Percentiles rank a stretch among this genome's conserved stretches.
Conservation (phyloP, 2,888 invertebrate genomes). For the Heliconius cydno region DNA sequence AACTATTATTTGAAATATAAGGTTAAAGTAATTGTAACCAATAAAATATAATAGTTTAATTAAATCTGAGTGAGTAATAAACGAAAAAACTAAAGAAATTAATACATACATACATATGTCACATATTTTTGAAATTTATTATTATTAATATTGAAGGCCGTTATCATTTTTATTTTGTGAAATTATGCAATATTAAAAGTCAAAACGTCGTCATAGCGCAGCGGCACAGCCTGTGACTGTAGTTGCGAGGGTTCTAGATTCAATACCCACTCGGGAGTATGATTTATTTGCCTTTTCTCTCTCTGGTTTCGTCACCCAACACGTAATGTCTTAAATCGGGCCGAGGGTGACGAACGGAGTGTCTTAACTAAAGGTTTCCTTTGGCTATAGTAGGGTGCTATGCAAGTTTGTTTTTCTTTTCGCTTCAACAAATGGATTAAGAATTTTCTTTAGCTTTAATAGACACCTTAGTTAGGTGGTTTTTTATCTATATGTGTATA, state of each 20-base stretch:
- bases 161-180: background rate
- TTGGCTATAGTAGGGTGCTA: background rate
- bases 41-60: background rate
- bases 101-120: background rate
- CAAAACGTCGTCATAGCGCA: no score
- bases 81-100: background rate
- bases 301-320: no score
- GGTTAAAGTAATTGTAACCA: background rate
- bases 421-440: no score
- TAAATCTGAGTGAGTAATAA: background rate
- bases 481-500: no score
- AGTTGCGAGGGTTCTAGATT: no score
- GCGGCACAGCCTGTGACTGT: no score
- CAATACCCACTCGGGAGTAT: no score
- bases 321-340: background rate
- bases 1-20: background rate
- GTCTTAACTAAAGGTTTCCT: background rate
- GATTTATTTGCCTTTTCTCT: no score
- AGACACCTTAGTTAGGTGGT: no score
- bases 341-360: background rate
- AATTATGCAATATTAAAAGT: background rate
- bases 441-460: no score
- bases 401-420: no score
- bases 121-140: background rate
- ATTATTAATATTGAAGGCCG: slow-evolving; percentile 14